These are phyloP conservation scores for Nyctalus aviator DNA, from an alignment of 2,797 vertebrate species.

Conservation along the genomic window DNA sequence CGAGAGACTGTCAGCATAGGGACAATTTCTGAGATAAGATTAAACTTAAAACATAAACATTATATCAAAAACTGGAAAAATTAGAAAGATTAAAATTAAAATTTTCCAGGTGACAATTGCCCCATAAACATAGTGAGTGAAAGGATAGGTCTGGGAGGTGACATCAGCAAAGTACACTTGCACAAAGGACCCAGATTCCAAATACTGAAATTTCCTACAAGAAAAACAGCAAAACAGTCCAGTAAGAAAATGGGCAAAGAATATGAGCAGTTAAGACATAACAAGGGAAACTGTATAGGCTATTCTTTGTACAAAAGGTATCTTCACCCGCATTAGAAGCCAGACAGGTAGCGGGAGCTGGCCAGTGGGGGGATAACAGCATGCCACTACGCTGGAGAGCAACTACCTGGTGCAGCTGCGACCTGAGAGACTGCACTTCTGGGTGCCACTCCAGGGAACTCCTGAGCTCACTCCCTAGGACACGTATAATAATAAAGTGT, in stretches of 20 bases:
- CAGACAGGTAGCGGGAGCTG: background rate
- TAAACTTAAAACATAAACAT: background rate
- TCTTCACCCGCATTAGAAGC: background rate
- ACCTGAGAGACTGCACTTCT: background rate
- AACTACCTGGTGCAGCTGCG: background rate
- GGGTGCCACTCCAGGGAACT: background rate
- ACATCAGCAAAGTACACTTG: background rate
- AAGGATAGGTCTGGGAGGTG: background rate
- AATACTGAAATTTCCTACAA: background rate
- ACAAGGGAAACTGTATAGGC: background rate
- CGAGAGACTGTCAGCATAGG: background rate
- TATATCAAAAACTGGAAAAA: background rate
- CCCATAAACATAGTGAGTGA: background rate
- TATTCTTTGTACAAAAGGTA: background rate
- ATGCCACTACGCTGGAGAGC: background rate
- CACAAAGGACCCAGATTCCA: background rate
- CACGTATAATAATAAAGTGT: accelerated
- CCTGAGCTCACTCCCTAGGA: background rate
- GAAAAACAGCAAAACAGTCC: background rate
- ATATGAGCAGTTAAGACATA: background rate
- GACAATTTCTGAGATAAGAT: background rate
- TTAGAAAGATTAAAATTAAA: background rate
- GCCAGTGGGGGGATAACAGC: background rate
- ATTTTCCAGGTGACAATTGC: background rate
- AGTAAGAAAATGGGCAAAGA: background rate